Evolutionary conservation across 1,140 invertebrate genomes (phyloP), one percentile per base, ranked within the genome.

Genomic region (Trialeurodes vaporariorum): DNA sequence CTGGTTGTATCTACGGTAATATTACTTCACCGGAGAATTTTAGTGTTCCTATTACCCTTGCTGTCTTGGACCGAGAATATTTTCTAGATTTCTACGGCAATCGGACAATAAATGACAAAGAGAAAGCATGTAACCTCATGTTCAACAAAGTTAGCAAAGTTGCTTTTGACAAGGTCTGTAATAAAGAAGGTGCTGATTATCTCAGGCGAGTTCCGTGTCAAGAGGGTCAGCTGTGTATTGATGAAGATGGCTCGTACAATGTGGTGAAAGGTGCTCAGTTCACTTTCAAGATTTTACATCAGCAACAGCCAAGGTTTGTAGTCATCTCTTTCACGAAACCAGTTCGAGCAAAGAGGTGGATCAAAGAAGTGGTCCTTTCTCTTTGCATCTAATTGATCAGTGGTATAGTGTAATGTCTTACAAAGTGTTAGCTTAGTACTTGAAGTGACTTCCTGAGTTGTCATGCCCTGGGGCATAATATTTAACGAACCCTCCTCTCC

Each of bases 1-100:
- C 89, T 79, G 95, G 96, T 27, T 97, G 93, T 77, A 94, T 97
- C 72, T 97, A 94, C 78, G 95, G 94, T 22, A 97, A 97, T 79
- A 86, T 97, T 26, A 94, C 92, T 25, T 85, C 90, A 0, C 83
- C 79, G 67, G 79, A 81, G 25, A 94, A 91, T 21, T 84, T 96
- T 64, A 91, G 93, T 27, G 90, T 96, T 17, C 27, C 27, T 27
- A 40, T 49, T 40, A 65, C 64, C 26, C 40, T 65, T 65, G 64
- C 49, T n/a, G 21, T 65, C 2, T 81, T 96, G 64, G 91, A 95
- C 76, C 86, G 91, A 74, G 82, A 85, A 67, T 89, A 91, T 79
- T 96, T 96, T 80, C 79, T 94, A 69, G 87, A 93, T 71, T 94
- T 91, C 79, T 96, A 94, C 80, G 87, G 88, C 65, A 94, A 91